Base-by-base conservation (phyloP, 2,797 vertebrate genomes). In the Limnodromus scolopaceus region DNA sequence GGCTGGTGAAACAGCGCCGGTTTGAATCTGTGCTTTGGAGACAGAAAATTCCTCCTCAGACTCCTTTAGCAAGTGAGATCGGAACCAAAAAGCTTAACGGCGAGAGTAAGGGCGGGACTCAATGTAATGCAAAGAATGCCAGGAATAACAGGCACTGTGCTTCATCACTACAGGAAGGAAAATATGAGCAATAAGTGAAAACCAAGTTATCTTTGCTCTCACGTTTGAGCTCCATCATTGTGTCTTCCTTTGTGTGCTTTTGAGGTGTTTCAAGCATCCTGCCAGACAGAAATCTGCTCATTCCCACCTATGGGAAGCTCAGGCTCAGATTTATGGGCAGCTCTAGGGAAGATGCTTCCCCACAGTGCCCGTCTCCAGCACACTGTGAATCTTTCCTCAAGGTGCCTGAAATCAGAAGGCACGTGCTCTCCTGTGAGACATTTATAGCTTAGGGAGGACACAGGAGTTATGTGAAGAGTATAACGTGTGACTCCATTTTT, bases 111-210 rank as follows among this genome's bases (percentile, higher is more conserved):
- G 32, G 49, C 1, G 4, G n/a, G 77, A 91, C 57, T 87, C 51
- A 60, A 36, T 49, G 30, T 48, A 72, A 85, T 30, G 32, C 45
- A 92, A 72, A 83, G 61, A 64, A 81, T 70, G 68, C 16, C 77
- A 91, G 55, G 64, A 92, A 89, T 84, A 96, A 91, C 13, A 95
- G n/a, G 41, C 74, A 68, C 45, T 68, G 53, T 83, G 77, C 89
- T 88, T 84, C 63, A 82, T 20, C 27, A 61, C 39, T 46, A 28
- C 65, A 64, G 64, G 64, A 94, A 77, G 71, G 68, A 92, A 96
- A 92, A 83, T 17, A 64, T 22, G 58, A 91, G 57, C 63, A 79
- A 68, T 49, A 90, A 69, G 66, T 57, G 68, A 89, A 92, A 91
- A 83, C 3, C 3, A 80, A 96, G 27, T 74, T 4, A 91, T 64